Evolutionary conservation across 2,113 vertebrate genomes (phyloP).

Genomic region (Taurulus bubalis): DNA sequence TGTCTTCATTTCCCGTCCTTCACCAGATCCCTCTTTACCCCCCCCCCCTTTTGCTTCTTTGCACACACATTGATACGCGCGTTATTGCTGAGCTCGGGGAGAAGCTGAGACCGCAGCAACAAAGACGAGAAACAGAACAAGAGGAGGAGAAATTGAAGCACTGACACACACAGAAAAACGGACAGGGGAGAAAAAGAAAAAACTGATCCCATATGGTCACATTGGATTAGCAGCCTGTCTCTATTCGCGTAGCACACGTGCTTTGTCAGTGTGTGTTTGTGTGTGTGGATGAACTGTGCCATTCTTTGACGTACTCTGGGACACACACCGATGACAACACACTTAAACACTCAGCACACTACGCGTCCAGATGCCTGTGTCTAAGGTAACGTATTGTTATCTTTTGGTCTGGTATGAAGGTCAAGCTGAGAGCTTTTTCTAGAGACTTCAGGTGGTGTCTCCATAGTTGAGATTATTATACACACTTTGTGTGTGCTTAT

Average conservation of each 20-base stretch:
- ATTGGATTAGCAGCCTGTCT: slow-evolving; percentile 61
- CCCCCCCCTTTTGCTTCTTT: slow-evolving; percentile 27
- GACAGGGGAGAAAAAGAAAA: slow-evolving; percentile 8
- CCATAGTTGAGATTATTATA: neutral
- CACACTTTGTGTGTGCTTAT: slow-evolving; percentile 1
- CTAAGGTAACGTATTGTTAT: slow-evolving; percentile 72
- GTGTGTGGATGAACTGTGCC: slow-evolving; percentile 41
- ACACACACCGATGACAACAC: slow-evolving; percentile 39
- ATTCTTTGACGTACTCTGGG: slow-evolving; percentile 41
- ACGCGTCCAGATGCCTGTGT: slow-evolving; percentile 76
- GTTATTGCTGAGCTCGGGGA: slow-evolving; percentile 41
- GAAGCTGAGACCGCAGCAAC: slow-evolving; percentile 62
- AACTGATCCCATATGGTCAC: slow-evolving; percentile 44
- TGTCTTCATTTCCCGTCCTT: slow-evolving; percentile 52
- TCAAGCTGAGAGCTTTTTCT: slow-evolving; percentile 37
- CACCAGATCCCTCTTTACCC: slow-evolving; percentile 36
- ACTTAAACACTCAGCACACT: slow-evolving; percentile 29
- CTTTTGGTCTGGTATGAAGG: slow-evolving; percentile 37
- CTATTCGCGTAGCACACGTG: slow-evolving; percentile 36
- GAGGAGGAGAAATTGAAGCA: slow-evolving; percentile 38
- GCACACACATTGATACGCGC: slow-evolving; percentile 47
- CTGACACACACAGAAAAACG: slow-evolving; percentile 34
- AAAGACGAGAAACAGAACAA: slow-evolving; percentile 54
- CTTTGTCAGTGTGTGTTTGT: slow-evolving; percentile 26
- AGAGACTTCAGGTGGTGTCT: slow-evolving; percentile 1